Conservation (phyloP, 2,888 invertebrate genomes). For the Linnaemya tessellans region DNA sequence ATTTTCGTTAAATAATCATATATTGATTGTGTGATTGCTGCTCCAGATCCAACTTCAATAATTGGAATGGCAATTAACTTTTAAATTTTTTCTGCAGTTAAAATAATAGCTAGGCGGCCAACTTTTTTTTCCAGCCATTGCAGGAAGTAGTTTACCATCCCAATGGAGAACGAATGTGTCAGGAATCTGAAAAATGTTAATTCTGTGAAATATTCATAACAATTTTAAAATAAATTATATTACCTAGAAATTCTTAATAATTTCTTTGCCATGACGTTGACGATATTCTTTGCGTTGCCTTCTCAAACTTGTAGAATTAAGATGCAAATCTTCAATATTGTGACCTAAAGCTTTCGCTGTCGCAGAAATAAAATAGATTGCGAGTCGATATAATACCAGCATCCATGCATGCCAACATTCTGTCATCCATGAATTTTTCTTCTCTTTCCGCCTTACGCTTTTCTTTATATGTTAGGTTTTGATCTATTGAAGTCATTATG, state of each 20-base stretch:
- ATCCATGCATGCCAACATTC: too few species aligned
- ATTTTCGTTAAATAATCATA: conserved; percentile 43
- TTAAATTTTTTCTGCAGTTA: conserved; percentile 27
- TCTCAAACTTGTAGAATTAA: conserved; percentile 49
- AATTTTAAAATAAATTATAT: conserved; percentile 24
- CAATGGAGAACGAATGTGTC: conserved; percentile 24
- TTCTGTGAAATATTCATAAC: conserved; percentile 20
- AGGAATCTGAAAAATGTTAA: conserved; percentile 27
- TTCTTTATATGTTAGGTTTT: conserved; percentile 43
- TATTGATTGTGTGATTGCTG: conserved; percentile 41
- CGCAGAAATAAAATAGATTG: too few species aligned
- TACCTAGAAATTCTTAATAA: conserved; percentile 38
- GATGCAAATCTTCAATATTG: conserved; percentile 39
- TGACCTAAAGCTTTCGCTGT: conserved; percentile 30
- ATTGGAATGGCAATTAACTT: too few species aligned
- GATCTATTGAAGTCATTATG: conserved; percentile 46
- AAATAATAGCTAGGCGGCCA: conserved; percentile 25
- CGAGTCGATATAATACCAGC: too few species aligned
- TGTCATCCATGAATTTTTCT: too few species aligned
- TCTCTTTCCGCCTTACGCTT: conserved; percentile 42
- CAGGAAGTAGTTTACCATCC: conserved; percentile 32
- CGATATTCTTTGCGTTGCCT: too few species aligned
- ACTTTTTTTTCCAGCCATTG: conserved; percentile 24
- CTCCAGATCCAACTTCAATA: conserved; percentile 41
- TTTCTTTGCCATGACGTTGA: conserved; percentile 50